Conservation (phyloP, 2,797 vertebrate species). For the Vultur gryphus region DNA sequence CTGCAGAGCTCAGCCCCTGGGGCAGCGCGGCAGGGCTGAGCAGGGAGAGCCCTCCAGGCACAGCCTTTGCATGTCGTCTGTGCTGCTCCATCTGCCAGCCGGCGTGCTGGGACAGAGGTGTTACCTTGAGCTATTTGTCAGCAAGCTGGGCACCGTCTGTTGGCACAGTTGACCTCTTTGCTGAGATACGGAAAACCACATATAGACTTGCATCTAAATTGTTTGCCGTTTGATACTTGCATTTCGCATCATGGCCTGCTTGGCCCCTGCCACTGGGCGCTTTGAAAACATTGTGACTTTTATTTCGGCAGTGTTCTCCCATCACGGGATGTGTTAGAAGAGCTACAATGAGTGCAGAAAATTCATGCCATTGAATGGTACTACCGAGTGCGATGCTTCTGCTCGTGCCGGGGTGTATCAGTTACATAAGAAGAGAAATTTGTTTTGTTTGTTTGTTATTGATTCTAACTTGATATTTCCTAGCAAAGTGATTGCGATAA, state of each 20-base stretch:
- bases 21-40: neutral
- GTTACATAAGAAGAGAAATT: neutral
- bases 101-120: neutral
- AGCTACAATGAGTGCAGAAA: neutral
- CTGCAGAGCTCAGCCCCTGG: neutral
- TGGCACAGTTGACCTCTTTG: neutral
- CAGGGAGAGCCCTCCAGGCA: neutral
- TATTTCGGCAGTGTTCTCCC: rapidly evolving
- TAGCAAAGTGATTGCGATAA: neutral
- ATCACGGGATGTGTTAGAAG: neutral
- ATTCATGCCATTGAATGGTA: neutral
- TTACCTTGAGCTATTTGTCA: neutral
- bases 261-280: neutral
- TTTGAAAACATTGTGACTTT: neutral
- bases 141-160: neutral
- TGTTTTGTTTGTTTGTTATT: neutral
- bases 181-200: neutral
- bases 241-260: neutral
- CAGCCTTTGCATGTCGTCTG: neutral
- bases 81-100: neutral
- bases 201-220: neutral
- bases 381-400: neutral
- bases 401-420: rapidly evolving
- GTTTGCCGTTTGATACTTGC: neutral
- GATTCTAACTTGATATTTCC: neutral